phyloP scores from a whole-genome alignment of 2,888 invertebrate genomes.

The Oasisia sp. region DNA sequence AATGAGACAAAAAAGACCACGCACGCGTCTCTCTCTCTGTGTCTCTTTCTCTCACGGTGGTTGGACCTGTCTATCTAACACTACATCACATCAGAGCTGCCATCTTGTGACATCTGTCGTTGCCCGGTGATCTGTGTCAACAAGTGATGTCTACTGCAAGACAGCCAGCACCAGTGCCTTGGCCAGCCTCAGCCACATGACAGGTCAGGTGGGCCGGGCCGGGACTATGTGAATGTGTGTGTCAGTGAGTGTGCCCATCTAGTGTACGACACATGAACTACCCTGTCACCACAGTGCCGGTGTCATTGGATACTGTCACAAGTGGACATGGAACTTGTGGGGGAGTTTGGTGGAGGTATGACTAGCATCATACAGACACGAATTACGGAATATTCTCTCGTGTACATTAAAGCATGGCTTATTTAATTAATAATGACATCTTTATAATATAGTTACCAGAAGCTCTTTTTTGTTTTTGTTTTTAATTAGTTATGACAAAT shows the following conservation, averaged over 20 bases:
- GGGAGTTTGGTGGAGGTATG: not conserved
- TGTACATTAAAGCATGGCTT: not conserved
- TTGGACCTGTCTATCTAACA: not conserved
- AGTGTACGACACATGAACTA: not conserved
- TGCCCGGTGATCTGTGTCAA: not conserved
- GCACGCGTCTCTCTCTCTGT: not conserved
- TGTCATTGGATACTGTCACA: not conserved
- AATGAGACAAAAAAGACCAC: not conserved
- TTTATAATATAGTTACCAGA: too few species aligned
- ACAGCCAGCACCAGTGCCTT: not conserved
- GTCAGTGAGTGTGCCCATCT: not conserved
- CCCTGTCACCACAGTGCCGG: not conserved
- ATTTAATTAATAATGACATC: not conserved
- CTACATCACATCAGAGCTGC: conserved; percentile 5
- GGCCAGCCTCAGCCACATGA: not conserved
- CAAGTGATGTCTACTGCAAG: not conserved
- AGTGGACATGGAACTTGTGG: not conserved
- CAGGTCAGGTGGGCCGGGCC: not conserved
- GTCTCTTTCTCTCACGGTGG: not conserved
- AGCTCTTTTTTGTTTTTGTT: too few species aligned
- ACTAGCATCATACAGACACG: not conserved
- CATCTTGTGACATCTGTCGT: conserved; percentile 10
- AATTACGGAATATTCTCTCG: not conserved
- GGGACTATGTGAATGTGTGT: not conserved
- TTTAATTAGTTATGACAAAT: too few species aligned